These are phyloP conservation scores for Neodiprion fabricii DNA, from an alignment of 1,140 invertebrate genomes.

Conservation along the genomic window DNA sequence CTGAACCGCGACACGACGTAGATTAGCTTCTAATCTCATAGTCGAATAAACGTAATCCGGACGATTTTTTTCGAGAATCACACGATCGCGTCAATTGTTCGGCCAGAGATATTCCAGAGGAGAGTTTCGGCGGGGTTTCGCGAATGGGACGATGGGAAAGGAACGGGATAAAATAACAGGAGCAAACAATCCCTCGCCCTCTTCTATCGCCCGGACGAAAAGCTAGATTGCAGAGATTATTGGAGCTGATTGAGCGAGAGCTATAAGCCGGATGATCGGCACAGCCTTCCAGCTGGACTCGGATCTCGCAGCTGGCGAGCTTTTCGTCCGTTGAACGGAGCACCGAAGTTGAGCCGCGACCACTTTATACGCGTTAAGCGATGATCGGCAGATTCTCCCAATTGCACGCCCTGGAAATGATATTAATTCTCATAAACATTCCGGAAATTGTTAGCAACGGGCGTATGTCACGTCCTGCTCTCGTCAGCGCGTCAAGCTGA, in stretches of 20 bases:
- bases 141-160: background rate
- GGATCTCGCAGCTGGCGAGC: background rate
- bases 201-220: background rate
- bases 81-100: background rate
- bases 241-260: background rate
- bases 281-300: background rate
- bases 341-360: background rate
- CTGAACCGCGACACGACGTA: no score
- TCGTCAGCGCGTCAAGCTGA: background rate
- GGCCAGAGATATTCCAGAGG: background rate
- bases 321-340: background rate
- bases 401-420: slow-evolving; percentile 40
- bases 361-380: slow-evolving; percentile 1
- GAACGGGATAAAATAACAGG: background rate
- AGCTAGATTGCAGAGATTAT: slow-evolving; percentile 3
- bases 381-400: slow-evolving; percentile 23
- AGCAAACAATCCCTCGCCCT: background rate
- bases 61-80: no score
- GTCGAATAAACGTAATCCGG: no score
- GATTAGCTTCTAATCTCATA: no score
- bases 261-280: background rate
- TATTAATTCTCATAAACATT: slow-evolving; percentile 44
- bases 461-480: background rate
- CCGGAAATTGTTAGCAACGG: slow-evolving; percentile 37
- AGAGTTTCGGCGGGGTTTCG: background rate